Evolutionary conservation across 2,888 invertebrate species (phyloP), one percentile per base, ranked within the genome.

Genomic region (Andrena chrysosceles): DNA sequence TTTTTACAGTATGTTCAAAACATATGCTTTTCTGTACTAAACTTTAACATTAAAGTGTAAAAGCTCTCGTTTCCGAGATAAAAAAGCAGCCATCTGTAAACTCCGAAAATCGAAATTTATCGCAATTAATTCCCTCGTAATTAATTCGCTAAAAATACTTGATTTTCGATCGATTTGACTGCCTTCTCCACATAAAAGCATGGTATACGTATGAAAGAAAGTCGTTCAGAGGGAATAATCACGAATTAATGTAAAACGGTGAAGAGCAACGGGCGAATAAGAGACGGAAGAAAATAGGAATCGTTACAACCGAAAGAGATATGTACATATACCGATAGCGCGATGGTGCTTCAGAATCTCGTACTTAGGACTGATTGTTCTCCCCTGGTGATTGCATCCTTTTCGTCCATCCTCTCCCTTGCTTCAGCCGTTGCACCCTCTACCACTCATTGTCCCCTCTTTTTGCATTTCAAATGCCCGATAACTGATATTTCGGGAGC

Each of bases 401-500:
- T 62, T 62, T 67, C 77, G 10, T 72, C 59, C 52, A 20, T 6
- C 23, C n/a, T 35, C 63, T 29, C 29, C 16, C 48, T 56, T 2
- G 6, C n/a, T 54, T 20, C 60, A 52, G 4, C 31, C 33, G 23
- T 48, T 42, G 26, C 77, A 26, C 35, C 77, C 16, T 35, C 60
- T 20, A 35, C 13, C 31, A 23, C 52, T 48, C 59, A 10, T 52
- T 26, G 16, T 33, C 26, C 69, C 20, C 52, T 48, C 48, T 54
- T 59, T 75, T 52, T 33, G 23, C 54, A 66, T 82, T 48, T 35
- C 54, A 8, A 72, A 72, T 33, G 71, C n/a, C 29, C 80, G 72
- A 81, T 81, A 81, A 79, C 62, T 79, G 80, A 72, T 72, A 72
- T 81, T 72, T 72, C 63, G 33, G 66, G 56, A 81, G 49, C 63